Percentiles rank a stretch among this genome's conserved stretches.
Evolutionary conservation across 1,140 invertebrate species (phyloP).

Genomic region (Drosophila lacteicornis): DNA sequence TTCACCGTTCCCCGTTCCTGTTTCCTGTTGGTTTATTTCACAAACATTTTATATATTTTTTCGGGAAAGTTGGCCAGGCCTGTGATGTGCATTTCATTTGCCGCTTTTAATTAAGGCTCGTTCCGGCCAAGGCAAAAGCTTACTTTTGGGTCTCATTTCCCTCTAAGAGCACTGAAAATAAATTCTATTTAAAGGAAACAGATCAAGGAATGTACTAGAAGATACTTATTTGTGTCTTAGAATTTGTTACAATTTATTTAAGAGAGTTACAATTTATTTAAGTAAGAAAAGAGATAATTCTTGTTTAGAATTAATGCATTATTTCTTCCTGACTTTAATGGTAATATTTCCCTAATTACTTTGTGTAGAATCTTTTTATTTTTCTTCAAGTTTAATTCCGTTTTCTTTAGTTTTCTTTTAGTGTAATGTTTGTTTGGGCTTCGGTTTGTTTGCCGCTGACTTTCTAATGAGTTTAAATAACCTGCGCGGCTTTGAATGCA

Average conservation of each 20-base stretch:
- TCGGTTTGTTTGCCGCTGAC: slow-evolving; percentile 27
- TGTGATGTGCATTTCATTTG: slow-evolving; percentile 45
- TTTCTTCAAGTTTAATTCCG: no score
- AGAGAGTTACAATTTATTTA: no score
- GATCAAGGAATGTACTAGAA: no score
- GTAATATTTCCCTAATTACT: no score
- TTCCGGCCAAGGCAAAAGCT: slow-evolving; percentile 6
- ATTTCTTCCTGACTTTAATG: no score
- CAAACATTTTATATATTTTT: slow-evolving; percentile 5
- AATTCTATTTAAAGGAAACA: no score
- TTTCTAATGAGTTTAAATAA: slow-evolving; percentile 60
- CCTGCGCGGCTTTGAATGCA: slow-evolving; percentile 31
- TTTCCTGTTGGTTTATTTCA: not conserved
- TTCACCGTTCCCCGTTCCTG: not conserved
- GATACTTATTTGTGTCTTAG: no score
- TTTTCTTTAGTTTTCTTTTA: not conserved
- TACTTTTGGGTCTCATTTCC: not conserved
- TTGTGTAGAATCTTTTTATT: no score
- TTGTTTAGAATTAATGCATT: no score
- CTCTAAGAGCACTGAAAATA: not conserved
- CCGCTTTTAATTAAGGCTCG: slow-evolving; percentile 39
- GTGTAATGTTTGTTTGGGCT: slow-evolving; percentile 5
- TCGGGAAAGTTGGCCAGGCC: slow-evolving; percentile 21
- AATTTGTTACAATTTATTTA: no score
- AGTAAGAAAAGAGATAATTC: no score